These are phyloP conservation scores for Stigmatopora nigra DNA, from an alignment of 2,113 vertebrate genomes.

Conservation along the genomic window DNA sequence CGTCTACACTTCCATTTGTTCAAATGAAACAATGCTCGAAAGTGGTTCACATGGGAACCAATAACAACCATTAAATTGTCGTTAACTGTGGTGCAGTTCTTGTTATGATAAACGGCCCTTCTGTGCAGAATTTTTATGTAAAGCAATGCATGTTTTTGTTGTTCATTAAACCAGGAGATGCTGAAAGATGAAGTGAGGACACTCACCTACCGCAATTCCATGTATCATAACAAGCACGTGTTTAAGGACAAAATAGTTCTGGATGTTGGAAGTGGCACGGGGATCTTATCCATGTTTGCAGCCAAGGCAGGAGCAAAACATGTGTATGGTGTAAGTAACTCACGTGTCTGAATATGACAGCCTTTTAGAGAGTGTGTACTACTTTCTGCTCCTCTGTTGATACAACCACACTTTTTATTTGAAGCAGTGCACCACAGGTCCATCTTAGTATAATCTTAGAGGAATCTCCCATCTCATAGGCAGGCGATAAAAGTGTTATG, in stretches of 20 bases:
- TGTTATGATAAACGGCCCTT: background rate
- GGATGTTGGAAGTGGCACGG: conserved; percentile 97
- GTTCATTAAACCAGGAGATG: conserved; percentile 80
- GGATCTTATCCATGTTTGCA: conserved; percentile 97
- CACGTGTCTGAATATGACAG: background rate
- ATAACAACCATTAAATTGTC: background rate
- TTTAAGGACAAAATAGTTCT: conserved; percentile 96
- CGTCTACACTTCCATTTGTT: background rate
- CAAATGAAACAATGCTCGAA: background rate
- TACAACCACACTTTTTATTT: background rate
- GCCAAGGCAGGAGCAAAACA: conserved; percentile 95
- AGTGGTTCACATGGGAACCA: background rate
- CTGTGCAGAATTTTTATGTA: no score
- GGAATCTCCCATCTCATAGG: conserved; percentile 13
- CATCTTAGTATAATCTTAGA: background rate
- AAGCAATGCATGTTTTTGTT: background rate
- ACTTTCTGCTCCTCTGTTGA: background rate
- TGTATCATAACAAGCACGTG: conserved; percentile 98
- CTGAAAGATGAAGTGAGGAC: conserved; percentile 96
- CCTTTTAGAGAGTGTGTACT: conserved; percentile 9
- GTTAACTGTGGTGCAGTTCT: background rate
- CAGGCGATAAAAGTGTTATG: conserved; percentile 21
- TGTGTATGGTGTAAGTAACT: conserved; percentile 87
- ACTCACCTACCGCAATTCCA: conserved; percentile 93
- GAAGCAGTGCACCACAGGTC: background rate